phyloP scores from a whole-genome alignment of 2,797 vertebrate species.

The Odontamblyopus rebecca region DNA sequence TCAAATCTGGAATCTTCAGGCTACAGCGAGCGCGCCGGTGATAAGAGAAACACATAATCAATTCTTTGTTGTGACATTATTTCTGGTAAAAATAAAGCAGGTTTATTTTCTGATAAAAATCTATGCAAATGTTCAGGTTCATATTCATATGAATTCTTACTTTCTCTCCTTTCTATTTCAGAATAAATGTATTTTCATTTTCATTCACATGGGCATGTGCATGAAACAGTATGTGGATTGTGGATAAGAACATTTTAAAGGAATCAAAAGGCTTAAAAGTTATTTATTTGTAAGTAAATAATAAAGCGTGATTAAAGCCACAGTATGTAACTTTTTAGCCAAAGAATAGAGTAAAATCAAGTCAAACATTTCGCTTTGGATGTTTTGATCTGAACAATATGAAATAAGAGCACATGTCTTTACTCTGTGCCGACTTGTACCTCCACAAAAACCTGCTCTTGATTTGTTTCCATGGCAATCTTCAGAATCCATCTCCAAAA shows the following conservation, averaged over 20 bases:
- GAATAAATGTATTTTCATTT: slow-evolving; percentile 10
- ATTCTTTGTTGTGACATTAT: slow-evolving; percentile 54
- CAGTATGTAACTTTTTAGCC: too few species aligned
- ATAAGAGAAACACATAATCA: slow-evolving; percentile 57
- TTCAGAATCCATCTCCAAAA: too few species aligned
- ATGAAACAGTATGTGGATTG: neutral
- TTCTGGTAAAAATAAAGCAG: slow-evolving; percentile 23
- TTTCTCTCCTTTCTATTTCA: slow-evolving; percentile 9
- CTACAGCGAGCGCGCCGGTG: slow-evolving; percentile 56
- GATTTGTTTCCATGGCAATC: too few species aligned
- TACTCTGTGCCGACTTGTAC: too few species aligned
- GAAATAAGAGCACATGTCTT: too few species aligned
- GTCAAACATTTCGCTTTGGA: too few species aligned
- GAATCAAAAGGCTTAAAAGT: too few species aligned
- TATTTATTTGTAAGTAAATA: neutral
- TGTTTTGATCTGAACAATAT: too few species aligned
- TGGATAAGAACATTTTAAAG: neutral
- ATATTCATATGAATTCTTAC: slow-evolving; percentile 32
- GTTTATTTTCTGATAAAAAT: slow-evolving; percentile 54
- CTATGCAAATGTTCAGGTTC: slow-evolving; percentile 44
- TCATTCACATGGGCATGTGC: neutral
- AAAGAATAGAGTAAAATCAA: too few species aligned
- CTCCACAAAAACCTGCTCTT: too few species aligned
- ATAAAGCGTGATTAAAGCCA: neutral
- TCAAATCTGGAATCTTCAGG: slow-evolving; percentile 12